Evolutionary conservation across 2,888 invertebrate species (phyloP).

Genomic region (Holacanthella duospinosa): DNA sequence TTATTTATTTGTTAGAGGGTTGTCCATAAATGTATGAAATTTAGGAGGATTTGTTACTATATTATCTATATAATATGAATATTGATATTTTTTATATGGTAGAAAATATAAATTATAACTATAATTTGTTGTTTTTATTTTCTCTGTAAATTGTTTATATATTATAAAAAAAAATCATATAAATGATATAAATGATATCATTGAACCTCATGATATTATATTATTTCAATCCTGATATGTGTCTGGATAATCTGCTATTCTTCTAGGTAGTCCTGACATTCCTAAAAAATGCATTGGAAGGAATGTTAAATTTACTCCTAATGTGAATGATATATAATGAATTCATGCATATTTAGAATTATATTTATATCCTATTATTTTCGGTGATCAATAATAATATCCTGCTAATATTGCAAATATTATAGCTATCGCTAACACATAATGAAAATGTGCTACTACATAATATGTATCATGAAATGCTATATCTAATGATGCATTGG

Average conservation of each 20-base stretch:
- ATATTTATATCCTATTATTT: constrained; percentile 54
- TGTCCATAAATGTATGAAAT: too few species aligned
- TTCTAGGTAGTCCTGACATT: constrained; percentile 60
- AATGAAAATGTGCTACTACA: constrained; percentile 72
- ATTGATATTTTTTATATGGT: too few species aligned
- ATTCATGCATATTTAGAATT: constrained; percentile 53
- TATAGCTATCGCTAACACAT: constrained; percentile 67
- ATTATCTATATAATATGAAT: too few species aligned
- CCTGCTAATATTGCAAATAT: constrained; percentile 68
- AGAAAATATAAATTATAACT: too few species aligned
- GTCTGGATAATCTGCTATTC: constrained; percentile 63
- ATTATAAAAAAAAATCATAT: too few species aligned
- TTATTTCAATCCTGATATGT: too few species aligned
- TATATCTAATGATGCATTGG: constrained; percentile 67
- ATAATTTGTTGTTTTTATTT: too few species aligned
- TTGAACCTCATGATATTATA: too few species aligned
- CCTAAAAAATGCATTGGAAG: constrained; percentile 71
- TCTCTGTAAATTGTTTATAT: too few species aligned
- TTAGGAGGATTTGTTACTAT: too few species aligned
- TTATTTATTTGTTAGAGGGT: too few species aligned
- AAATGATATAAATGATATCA: too few species aligned
- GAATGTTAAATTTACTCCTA: constrained; percentile 67
- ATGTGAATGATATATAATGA: constrained; percentile 61
- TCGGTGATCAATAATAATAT: constrained; percentile 59
- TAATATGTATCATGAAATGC: constrained; percentile 71